phyloP scores from a whole-genome alignment of 1,140 invertebrate genomes.

The Dendroctonus ponderosae region DNA sequence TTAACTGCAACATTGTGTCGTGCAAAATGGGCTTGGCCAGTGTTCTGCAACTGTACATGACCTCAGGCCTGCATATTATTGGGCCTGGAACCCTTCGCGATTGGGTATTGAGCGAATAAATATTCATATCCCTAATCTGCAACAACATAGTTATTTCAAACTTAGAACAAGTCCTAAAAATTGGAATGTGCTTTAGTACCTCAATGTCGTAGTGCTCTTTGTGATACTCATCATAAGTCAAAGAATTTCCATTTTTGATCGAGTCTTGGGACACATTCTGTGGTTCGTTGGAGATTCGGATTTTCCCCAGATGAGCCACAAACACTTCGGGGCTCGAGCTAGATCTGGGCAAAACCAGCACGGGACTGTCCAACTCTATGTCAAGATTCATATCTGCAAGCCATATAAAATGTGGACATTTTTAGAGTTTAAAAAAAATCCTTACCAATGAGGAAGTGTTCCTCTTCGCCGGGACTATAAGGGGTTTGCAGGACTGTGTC shows the following conservation, averaged over 20 bases:
- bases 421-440: conserved; percentile 2
- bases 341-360: conserved; percentile 78
- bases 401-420: background rate
- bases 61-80: conserved; percentile 55
- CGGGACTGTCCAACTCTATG: conserved; percentile 84
- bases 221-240: conserved; percentile 38
- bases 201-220: conserved; percentile 61
- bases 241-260: conserved; percentile 27
- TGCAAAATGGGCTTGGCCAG: conserved; percentile 73
- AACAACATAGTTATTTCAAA: background rate
- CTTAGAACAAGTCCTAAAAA: background rate
- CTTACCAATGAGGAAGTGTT: conserved; percentile 46
- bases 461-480: conserved; percentile 50
- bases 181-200: conserved; percentile 19
- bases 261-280: background rate
- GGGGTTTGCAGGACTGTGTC: conserved; percentile 50
- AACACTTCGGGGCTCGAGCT: conserved; percentile 79
- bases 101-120: conserved; percentile 72
- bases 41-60: conserved; percentile 67
- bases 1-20: conserved; percentile 76
- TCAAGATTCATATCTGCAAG: conserved; percentile 57
- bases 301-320: conserved; percentile 90
- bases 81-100: conserved; percentile 44
- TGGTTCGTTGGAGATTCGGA: conserved; percentile 62
- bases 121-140: conserved; percentile 76